Conservation (phyloP, 2,113 vertebrate genomes). For the Vanacampus margaritifer region DNA sequence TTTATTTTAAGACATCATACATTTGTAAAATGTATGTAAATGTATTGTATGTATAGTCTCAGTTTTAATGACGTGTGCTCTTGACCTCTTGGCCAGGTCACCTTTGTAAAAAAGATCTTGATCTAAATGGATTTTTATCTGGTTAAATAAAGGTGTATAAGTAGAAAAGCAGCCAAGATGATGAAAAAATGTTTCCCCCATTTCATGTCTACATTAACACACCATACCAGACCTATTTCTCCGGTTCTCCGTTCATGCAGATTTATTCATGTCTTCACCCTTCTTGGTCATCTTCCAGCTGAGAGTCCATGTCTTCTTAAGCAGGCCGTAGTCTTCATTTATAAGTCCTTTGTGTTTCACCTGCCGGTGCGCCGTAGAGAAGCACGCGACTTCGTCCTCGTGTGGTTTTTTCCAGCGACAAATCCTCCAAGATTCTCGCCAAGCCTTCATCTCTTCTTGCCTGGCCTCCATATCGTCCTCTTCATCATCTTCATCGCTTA, state of each 20-base stretch:
- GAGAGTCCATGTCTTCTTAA: constrained; percentile 28
- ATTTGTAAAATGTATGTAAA: too few species aligned
- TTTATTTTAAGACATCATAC: too few species aligned
- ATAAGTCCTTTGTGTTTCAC: constrained; percentile 5
- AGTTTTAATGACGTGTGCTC: too few species aligned
- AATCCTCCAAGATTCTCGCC: constrained; percentile 62
- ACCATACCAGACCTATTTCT: background rate
- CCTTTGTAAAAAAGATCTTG: too few species aligned
- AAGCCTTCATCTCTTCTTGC: constrained; percentile 21
- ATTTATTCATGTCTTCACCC: background rate
- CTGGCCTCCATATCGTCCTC: background rate
- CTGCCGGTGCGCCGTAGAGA: constrained; percentile 38
- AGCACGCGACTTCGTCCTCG: constrained; percentile 30
- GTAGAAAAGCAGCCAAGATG: background rate
- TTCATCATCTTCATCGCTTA: constrained; percentile 4
- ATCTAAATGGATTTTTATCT: too few species aligned
- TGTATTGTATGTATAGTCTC: too few species aligned
- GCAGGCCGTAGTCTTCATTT: background rate
- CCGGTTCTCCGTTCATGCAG: background rate
- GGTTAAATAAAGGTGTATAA: too few species aligned
- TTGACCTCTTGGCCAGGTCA: too few species aligned
- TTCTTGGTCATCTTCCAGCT: constrained; percentile 47
- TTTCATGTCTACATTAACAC: background rate
- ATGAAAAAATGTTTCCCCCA: background rate
- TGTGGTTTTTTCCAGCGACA: constrained; percentile 27